phyloP scores from a whole-genome alignment of 2,797 vertebrate genomes.

The Cossypha heuglini region DNA sequence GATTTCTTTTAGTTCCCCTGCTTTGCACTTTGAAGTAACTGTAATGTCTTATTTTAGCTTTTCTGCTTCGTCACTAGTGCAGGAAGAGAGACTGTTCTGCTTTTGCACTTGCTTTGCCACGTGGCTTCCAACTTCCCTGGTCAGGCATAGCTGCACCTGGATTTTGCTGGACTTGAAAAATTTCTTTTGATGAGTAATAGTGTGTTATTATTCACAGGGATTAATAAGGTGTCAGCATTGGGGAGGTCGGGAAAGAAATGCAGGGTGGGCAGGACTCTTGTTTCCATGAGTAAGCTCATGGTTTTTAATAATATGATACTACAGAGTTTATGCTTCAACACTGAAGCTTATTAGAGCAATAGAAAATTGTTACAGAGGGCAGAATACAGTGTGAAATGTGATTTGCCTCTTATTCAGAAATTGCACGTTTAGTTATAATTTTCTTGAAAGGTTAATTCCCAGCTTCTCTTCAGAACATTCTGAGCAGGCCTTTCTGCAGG shows the following conservation, averaged over 20 bases:
- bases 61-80: neutral
- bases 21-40: neutral
- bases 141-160: neutral
- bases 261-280: neutral
- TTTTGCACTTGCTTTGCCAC: neutral
- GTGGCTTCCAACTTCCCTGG: neutral
- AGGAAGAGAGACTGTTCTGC: neutral
- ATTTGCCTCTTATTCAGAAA: neutral
- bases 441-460: conserved; percentile 48
- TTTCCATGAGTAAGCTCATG: neutral
- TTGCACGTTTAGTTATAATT: neutral
- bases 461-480: conserved; percentile 55
- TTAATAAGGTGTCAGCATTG: neutral
- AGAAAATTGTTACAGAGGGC: neutral
- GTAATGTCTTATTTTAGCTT: neutral
- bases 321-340: neutral
- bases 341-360: neutral
- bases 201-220: neutral
- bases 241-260: neutral
- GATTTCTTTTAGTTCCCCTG: neutral
- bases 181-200: neutral
- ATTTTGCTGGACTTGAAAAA: neutral
- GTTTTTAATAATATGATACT: neutral
- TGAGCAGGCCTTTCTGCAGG: conserved; percentile 57
- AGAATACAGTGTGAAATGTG: neutral